Percentiles rank a stretch among this genome's conserved stretches.
phyloP scores from a whole-genome alignment of 2,888 invertebrate genomes.

The Mycalesis mineus region DNA sequence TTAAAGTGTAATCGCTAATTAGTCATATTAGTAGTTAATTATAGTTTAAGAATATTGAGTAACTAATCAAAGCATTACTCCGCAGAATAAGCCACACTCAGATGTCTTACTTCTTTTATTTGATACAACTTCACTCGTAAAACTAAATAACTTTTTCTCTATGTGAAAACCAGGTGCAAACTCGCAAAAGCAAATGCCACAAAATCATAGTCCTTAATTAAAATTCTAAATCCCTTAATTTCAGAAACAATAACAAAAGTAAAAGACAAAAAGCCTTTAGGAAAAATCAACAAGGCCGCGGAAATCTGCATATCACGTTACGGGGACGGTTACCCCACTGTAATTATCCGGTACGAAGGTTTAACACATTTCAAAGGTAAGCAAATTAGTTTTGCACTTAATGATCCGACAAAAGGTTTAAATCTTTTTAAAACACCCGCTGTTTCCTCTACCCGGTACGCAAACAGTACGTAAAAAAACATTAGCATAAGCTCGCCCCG shows the following conservation, averaged over 20 bases:
- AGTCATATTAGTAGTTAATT: too few relatives aligned
- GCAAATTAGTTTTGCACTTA: constrained; percentile 78
- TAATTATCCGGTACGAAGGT: constrained; percentile 72
- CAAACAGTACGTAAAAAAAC: constrained; percentile 72
- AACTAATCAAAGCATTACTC: too few relatives aligned
- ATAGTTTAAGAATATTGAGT: too few relatives aligned
- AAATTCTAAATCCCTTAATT: not conserved
- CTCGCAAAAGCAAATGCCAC: too few relatives aligned
- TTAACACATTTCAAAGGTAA: constrained; percentile 77
- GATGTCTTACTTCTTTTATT: too few relatives aligned
- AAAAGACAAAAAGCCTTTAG: constrained; percentile 13
- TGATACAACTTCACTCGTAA: too few relatives aligned
- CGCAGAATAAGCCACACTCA: too few relatives aligned
- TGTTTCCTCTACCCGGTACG: constrained; percentile 69
- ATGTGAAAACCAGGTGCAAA: too few relatives aligned
- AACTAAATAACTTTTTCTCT: too few relatives aligned
- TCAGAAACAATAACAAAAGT: constrained; percentile 3
- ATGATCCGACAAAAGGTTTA: constrained; percentile 78
- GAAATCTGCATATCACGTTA: constrained; percentile 73
- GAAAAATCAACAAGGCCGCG: constrained; percentile 27
- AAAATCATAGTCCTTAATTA: too few relatives aligned
- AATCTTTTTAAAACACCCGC: constrained; percentile 76
- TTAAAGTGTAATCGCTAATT: too few relatives aligned
- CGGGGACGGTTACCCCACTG: constrained; percentile 58
- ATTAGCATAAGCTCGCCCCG: constrained; percentile 73